These are phyloP conservation scores for Sebastes vulpes DNA, from an alignment of 2,797 vertebrate species.

Conservation along the genomic window DNA sequence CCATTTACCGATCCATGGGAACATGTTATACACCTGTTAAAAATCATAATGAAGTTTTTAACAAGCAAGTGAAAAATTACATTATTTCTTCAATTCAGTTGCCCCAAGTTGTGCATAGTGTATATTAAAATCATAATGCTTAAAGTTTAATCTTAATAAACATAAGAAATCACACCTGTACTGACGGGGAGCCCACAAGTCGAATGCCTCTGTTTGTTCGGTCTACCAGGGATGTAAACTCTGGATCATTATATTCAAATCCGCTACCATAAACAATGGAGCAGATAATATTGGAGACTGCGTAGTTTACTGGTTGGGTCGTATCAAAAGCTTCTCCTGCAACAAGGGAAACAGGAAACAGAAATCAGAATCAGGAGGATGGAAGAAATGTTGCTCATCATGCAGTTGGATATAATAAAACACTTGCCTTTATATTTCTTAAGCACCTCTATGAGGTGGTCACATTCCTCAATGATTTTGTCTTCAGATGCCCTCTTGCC, in stretches of 20 bases:
- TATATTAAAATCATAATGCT: not conserved
- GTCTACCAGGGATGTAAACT: constrained; percentile 31
- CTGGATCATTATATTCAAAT: constrained; percentile 49
- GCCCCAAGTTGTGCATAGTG: not conserved
- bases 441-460: constrained; percentile 5
- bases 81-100: not conserved
- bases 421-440: constrained; percentile 26
- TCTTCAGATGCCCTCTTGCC: constrained; percentile 48
- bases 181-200: not conserved
- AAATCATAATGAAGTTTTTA: not conserved
- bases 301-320: not conserved
- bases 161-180: constrained; percentile 6
- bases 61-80: not conserved
- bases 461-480: constrained; percentile 56
- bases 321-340: constrained; percentile 48
- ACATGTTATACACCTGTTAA: not conserved
- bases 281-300: constrained; percentile 57
- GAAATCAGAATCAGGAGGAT: no score
- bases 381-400: no score
- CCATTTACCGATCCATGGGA: constrained; percentile 24
- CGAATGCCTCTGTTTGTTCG: not conserved
- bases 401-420: no score
- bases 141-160: not conserved
- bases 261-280: constrained; percentile 59
- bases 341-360: not conserved